Percentiles rank a stretch among this genome's conserved stretches.
phyloP scores from a whole-genome alignment of 1,140 invertebrate genomes.

The Sarcophaga peregrina region DNA sequence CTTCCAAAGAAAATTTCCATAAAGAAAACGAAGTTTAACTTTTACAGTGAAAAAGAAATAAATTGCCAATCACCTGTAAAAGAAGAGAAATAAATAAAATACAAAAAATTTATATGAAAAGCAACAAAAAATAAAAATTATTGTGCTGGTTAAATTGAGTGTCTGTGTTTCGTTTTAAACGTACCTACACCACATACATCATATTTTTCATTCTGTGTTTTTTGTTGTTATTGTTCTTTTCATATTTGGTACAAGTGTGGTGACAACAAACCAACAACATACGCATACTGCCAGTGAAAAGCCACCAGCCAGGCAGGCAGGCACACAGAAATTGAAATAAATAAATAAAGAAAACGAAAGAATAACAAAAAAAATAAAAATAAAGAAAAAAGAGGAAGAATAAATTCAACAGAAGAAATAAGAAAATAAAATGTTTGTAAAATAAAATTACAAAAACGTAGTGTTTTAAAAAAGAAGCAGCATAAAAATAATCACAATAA shows the following conservation, averaged over 20 bases:
- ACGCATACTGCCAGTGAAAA: background rate
- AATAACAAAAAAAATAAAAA: constrained; percentile 11
- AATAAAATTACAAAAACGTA: constrained; percentile 10
- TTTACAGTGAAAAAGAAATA: background rate
- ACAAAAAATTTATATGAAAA: background rate
- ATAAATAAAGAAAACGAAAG: constrained; percentile 12
- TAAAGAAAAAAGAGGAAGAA: background rate
- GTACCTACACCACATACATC: no score
- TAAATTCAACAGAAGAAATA: constrained; percentile 12
- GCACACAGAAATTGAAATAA: constrained; percentile 2
- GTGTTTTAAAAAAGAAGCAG: background rate
- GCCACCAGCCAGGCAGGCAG: constrained; percentile 12
- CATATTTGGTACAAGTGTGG: background rate
- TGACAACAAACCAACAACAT: background rate
- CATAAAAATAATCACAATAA: background rate
- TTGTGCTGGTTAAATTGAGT: background rate
- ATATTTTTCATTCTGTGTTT: background rate
- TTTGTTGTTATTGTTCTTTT: background rate
- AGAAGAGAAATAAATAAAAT: no score
- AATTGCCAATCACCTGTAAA: constrained; percentile 20
- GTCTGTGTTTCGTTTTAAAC: background rate
- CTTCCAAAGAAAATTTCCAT: background rate
- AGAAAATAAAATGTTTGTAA: constrained; percentile 31
- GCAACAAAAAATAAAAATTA: background rate
- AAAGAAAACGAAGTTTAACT: background rate